A percentile compares a stretch with the other conserved stretches of the same genome.
Evolutionary conservation across 2,888 invertebrate genomes (phyloP).

Genomic region (Acrocyrtus sp.): DNA sequence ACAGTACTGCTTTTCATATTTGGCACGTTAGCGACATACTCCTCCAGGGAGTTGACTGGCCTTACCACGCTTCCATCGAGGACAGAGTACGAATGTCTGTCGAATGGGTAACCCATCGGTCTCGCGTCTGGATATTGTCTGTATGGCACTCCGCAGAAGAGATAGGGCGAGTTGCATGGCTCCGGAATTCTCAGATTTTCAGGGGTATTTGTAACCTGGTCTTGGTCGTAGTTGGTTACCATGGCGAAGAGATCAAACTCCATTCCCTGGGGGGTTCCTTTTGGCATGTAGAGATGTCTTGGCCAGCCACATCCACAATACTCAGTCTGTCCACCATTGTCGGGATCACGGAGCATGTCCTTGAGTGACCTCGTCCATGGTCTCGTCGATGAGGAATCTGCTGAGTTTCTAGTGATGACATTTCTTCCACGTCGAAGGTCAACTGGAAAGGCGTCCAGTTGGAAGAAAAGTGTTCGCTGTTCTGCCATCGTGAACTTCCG

Average conservation of each 20-base stretch:
- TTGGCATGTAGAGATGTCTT: conserved; percentile 81
- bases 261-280: conserved; percentile 74
- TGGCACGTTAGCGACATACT: neutral
- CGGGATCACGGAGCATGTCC: no score
- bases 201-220: conserved; percentile 30
- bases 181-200: conserved; percentile 21
- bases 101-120: conserved; percentile 47
- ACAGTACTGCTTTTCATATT: neutral
- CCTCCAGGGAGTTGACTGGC: neutral
- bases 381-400: no score
- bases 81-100: no score
- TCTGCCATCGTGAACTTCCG: no score
- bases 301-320: no score
- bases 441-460: no score
- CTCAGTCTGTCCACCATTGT: no score
- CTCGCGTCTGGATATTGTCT: conserved; percentile 36
- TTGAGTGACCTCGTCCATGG: no score
- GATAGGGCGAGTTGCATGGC: conserved; percentile 38
- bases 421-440: no score
- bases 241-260: conserved; percentile 52
- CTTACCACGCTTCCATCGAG: no score
- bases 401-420: no score
- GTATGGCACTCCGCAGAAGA: conserved; percentile 41
- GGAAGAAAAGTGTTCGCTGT: no score
- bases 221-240: conserved; percentile 51